phyloP scores from a whole-genome alignment of 2,113 vertebrate species.

The Pipra filicauda region DNA sequence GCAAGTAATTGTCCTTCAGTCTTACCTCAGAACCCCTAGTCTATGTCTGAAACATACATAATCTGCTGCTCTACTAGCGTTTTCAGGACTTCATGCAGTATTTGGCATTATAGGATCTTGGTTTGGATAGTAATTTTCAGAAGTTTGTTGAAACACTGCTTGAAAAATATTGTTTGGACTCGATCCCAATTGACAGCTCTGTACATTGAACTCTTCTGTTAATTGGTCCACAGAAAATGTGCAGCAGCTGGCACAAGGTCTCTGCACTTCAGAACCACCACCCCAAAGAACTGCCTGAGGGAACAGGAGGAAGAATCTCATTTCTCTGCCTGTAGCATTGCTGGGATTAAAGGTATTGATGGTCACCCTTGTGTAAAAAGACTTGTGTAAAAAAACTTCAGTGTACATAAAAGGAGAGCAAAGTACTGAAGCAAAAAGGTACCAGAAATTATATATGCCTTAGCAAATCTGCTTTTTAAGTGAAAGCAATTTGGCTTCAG shows the following conservation, averaged over 20 bases:
- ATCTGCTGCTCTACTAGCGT: not conserved
- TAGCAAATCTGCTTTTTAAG: not conserved
- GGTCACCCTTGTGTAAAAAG: not conserved
- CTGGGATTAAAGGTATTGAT: not conserved
- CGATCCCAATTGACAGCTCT: accelerated
- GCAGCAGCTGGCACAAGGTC: not conserved
- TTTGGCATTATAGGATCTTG: not conserved
- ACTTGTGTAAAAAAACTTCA: not conserved
- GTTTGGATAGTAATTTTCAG: not conserved
- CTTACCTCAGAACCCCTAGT: not conserved
- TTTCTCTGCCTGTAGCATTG: not conserved
- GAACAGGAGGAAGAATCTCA: not conserved
- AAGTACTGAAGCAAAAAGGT: not conserved
- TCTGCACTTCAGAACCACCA: not conserved
- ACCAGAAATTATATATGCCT: not conserved
- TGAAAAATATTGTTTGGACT: not conserved
- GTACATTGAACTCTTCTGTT: not conserved
- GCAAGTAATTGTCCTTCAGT: not conserved
- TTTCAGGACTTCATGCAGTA: not conserved
- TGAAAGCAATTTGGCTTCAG: not conserved
- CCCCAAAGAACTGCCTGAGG: not conserved
- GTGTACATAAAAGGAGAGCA: not conserved
- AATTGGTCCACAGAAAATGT: not conserved
- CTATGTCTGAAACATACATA: not conserved
- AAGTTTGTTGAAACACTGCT: not conserved